Evolutionary conservation across 2,113 vertebrate genomes (phyloP).

Genomic region (Petroica traversi): DNA sequence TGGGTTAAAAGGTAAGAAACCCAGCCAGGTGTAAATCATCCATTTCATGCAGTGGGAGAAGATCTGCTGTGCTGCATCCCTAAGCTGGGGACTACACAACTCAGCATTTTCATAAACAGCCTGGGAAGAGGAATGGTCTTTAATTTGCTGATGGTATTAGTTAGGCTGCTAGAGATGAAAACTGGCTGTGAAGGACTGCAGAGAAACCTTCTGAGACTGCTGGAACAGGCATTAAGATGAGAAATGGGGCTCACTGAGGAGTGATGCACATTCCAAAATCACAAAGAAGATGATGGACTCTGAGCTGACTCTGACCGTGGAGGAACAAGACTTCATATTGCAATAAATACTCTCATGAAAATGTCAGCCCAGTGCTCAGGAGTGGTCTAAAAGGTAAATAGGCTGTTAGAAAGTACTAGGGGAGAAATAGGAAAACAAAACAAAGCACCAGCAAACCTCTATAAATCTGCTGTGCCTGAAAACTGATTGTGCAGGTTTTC

Average conservation of each 20-base stretch:
- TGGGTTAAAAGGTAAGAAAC: neutral
- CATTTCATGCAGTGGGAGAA: neutral
- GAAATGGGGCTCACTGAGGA: neutral
- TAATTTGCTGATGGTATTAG: neutral
- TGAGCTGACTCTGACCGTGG: constrained; percentile 15
- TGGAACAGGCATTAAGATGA: constrained; percentile 20
- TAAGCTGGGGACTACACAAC: neutral
- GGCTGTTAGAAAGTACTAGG: constrained; percentile 48
- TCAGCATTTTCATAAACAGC: neutral
- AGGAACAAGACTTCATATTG: constrained; percentile 31
- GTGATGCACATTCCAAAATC: constrained; percentile 7
- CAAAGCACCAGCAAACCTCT: neutral
- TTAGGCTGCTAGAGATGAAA: neutral
- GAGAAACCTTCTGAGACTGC: neutral
- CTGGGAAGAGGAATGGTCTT: neutral
- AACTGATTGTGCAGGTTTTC: neutral
- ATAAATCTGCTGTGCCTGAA: neutral
- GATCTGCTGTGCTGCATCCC: neutral
- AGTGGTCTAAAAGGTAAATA: constrained; percentile 59
- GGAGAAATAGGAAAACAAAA: constrained; percentile 49
- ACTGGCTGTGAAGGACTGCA: constrained; percentile 11
- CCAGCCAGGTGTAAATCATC: neutral
- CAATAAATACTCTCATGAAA: constrained; percentile 56
- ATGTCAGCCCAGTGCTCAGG: constrained; percentile 41
- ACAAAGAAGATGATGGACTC: constrained; percentile 40